Percentiles rank a stretch among this genome's conserved stretches.
phyloP scores from a whole-genome alignment of 1,140 invertebrate species.

The Campoletis sonorensis region DNA sequence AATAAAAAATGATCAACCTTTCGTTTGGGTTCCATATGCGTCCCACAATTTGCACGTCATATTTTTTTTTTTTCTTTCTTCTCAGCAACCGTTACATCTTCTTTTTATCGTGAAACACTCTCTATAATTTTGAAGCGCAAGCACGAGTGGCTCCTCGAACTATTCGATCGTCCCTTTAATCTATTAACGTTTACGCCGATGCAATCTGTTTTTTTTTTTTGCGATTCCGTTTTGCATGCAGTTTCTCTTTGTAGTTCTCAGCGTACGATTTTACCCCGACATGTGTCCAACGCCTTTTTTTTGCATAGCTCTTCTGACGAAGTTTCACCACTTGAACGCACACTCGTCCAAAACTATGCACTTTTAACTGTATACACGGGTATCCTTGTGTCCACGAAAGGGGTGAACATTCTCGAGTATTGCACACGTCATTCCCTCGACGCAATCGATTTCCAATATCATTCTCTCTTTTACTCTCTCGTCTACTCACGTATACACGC shows the following conservation, averaged over 20 bases:
- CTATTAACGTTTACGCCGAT: background rate
- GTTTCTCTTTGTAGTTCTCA: background rate
- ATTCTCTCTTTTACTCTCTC: background rate
- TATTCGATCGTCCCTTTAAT: too few species aligned
- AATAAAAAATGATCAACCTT: too few species aligned
- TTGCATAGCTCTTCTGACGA: background rate
- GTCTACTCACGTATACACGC: background rate
- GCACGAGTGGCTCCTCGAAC: too few species aligned
- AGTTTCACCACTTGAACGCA: background rate
- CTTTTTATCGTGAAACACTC: too few species aligned
- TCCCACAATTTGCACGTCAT: too few species aligned
- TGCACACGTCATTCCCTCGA: slow-evolving; percentile 13
- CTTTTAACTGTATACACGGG: background rate
- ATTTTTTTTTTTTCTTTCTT: too few species aligned
- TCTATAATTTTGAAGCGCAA: too few species aligned
- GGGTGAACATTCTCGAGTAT: slow-evolving; percentile 15
- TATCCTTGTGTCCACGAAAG: slow-evolving; percentile 4
- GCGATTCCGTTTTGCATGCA: background rate
- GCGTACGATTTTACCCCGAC: background rate
- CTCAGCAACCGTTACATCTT: too few species aligned
- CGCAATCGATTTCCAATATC: slow-evolving; percentile 51
- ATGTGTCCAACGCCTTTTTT: slow-evolving; percentile 4
- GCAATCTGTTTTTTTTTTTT: background rate
- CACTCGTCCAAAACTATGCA: background rate
- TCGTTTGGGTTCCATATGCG: too few species aligned